Evolutionary conservation across 2,113 vertebrate species (phyloP), one percentile per base, ranked within the genome.

Genomic region (Trinectes maculatus): DNA sequence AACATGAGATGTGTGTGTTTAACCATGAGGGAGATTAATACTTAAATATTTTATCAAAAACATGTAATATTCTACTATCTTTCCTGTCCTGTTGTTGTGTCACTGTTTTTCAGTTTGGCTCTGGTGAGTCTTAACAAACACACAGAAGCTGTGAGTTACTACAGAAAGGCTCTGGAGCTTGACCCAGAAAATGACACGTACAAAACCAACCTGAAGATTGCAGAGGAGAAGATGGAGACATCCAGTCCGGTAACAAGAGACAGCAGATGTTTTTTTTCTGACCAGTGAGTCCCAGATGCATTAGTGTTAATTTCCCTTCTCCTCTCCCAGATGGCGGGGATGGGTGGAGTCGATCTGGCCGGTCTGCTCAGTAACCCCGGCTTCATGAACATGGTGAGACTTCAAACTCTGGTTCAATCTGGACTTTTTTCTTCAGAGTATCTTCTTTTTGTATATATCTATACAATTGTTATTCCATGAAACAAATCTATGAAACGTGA

Each of bases 111-210:
- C 83, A 99, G 98, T 28, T 80, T 99, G 82, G 97, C 98, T 1
- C 93, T 99, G 0, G 94, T 95, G 53, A 98, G 96, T 77, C 87
- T 99, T 54, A 98, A 95, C 81, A 98, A 98, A 76, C 95, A 98
- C 80, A 80, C 94, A 0, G 96, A 99, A 68, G 98, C 98, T 0
- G 95, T 94, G 0, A 85, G 88, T 24, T 98, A 94, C 61, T 99
- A 99, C 54, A 94, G 92, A 83, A 98, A 96, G 87, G 98, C 98
- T 2, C 84, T 99, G 90, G 96, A 98, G 79, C 84, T 99, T n/a
- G 96, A 98, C 54, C 96, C 98, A 0, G 96, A 98, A 37, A 99
- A 99, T 0, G 98, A 98, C 21, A 96, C 94, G 0, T 99, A 99
- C 84, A 98, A 95, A 85, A 93, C 93, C 18, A 99, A 98, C 87